Base-by-base conservation (phyloP, 1,140 invertebrate species). In the Brachionus manjavacas region DNA sequence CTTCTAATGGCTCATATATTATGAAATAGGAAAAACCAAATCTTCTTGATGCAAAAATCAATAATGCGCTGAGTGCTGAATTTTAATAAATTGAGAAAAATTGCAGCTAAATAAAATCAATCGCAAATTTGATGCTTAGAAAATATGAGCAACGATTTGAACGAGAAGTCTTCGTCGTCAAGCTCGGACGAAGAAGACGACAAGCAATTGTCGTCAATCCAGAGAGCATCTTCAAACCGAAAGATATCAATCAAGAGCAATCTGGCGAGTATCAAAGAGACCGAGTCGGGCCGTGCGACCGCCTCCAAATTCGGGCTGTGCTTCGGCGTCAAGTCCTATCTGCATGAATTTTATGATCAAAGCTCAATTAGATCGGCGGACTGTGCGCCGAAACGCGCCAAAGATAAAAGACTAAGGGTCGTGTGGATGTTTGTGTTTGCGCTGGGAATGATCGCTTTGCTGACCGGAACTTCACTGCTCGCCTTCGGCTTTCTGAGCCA, bases 271-370 rank as follows among this genome's bases (percentile, higher is more conserved):
- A 76, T 76, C 4, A 43, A 49, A 76, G 72, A 76, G 43, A 11
- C 2, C 31, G 43, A 49, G 14, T 55, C 52, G 52, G 52, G 52
- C 52, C 52, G 16, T 55, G n/a, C n/a, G 20, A 55, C 16, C n/a
- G 52, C 52, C 12, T 9, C 16, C 7, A 76, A 76, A 43, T 49
- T 46, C 23, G 25, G 20, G 3, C 20, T 64, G 20, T 81, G 79
- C 43, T 81, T 81, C 41, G 79, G 79, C 23, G 64, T 81, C 20
- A 81, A 35, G 41, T 81, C 79, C 3, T 81, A 81, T 43, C 43
- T 81, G 39, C 52, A 81, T 46, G 79, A 81, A 81, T 81, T 81
- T 43, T 81, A 81, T 41, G 79, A 81, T 28, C 72, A 76, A 49
- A 72, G 68, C 35, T 72, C 68, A 39, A 41, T 41, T 39, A 72